phyloP scores from a whole-genome alignment of 2,888 invertebrate genomes.

The Meiosimyza decipiens region DNA sequence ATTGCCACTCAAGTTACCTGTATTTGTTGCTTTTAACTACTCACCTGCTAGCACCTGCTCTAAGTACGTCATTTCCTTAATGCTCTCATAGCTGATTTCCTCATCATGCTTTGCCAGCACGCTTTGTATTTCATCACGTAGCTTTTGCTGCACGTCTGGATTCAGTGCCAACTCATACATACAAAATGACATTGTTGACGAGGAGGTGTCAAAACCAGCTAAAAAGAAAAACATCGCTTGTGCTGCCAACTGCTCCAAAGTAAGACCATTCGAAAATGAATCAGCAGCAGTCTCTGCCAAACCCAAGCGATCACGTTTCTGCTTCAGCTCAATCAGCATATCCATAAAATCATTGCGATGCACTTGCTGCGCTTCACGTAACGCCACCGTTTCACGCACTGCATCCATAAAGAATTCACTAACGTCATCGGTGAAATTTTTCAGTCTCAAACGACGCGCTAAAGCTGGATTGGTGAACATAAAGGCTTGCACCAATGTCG shows the following conservation, averaged over 20 bases:
- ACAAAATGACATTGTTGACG: slow-evolving; percentile 67
- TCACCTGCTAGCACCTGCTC: slow-evolving; percentile 68
- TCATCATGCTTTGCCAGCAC: slow-evolving; percentile 60
- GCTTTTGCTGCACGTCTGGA: slow-evolving; percentile 65
- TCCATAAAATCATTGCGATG: slow-evolving; percentile 71
- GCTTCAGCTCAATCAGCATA: slow-evolving; percentile 68
- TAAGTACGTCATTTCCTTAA: slow-evolving; percentile 67
- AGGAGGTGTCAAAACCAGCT: slow-evolving; percentile 70
- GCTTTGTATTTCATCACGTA: slow-evolving; percentile 65
- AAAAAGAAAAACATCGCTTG: slow-evolving; percentile 70
- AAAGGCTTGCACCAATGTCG: slow-evolving; percentile 33
- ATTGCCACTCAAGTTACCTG: slow-evolving; percentile 29
- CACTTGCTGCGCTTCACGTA: slow-evolving; percentile 56
- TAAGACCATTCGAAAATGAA: slow-evolving; percentile 46
- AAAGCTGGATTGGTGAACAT: slow-evolving; percentile 35
- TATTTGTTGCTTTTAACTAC: neutral
- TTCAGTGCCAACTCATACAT: slow-evolving; percentile 68
- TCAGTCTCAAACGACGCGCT: slow-evolving; percentile 39
- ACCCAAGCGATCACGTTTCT: slow-evolving; percentile 52
- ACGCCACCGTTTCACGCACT: slow-evolving; percentile 37
- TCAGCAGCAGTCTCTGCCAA: slow-evolving; percentile 45
- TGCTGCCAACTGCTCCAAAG: slow-evolving; percentile 68
- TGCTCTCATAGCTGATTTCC: slow-evolving; percentile 62
- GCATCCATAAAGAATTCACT: slow-evolving; percentile 42
- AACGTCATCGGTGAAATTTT: slow-evolving; percentile 39